These are phyloP conservation scores for Eristalis tenax DNA, from an alignment of 2,888 invertebrate genomes.

Conservation along the genomic window DNA sequence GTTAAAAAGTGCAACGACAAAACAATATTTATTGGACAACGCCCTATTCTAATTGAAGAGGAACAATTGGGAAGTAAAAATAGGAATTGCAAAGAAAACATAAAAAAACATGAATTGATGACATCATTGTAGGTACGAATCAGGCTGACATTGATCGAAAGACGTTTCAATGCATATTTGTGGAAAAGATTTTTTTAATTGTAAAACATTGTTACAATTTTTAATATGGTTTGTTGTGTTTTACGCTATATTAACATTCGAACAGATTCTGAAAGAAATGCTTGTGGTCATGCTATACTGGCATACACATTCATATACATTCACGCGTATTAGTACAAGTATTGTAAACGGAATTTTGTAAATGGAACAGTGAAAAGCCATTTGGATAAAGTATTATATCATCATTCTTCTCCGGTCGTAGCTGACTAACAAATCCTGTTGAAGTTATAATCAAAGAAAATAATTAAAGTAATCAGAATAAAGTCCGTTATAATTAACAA, in stretches of 20 bases:
- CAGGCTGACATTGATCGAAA: neutral
- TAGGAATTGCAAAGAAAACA: conserved; percentile 9
- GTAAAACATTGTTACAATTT: neutral
- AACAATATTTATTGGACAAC: conserved; percentile 42
- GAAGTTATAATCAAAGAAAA: neutral
- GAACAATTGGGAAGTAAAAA: conserved; percentile 41
- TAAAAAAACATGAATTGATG: conserved; percentile 35
- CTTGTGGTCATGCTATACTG: neutral
- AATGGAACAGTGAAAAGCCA: conserved; percentile 15
- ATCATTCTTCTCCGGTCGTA: conserved; percentile 26
- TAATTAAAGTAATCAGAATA: conserved; percentile 4
- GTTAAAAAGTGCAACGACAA: conserved; percentile 25
- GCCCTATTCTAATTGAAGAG: conserved; percentile 53
- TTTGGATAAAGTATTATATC: conserved; percentile 62
- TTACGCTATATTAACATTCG: neutral
- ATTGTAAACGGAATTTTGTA: neutral
- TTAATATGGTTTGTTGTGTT: neutral
- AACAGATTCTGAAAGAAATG: neutral
- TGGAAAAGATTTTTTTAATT: neutral
- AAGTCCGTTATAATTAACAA: neutral
- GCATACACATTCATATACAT: neutral
- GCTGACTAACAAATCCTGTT: conserved; percentile 12
- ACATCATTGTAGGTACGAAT: conserved; percentile 53
- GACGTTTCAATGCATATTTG: neutral
- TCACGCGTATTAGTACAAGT: neutral